Base-by-base conservation (phyloP, 2,888 invertebrate species). In the Mactromeris polynyma region DNA sequence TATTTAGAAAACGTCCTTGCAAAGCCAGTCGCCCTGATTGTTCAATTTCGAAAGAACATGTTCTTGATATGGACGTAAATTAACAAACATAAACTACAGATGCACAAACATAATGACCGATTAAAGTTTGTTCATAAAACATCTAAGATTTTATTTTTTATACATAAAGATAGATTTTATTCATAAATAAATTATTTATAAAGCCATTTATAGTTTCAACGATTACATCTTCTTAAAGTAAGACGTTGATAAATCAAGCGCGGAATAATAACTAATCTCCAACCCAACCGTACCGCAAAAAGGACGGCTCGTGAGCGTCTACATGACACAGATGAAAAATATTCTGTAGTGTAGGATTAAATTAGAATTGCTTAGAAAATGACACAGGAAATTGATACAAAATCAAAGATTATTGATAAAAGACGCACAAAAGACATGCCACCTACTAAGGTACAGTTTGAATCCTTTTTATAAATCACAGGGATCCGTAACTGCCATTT, bases 311-410 rank as follows among this genome's bases (percentile, higher is more conserved):
- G n/a, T 26, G 11, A 77, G 19, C 83, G n/a, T 77, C 40, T 77
- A 73, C 21, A 46, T 42, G 46, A 83, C 21, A 33, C 73, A 77
- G 83, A 83, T 33, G 73, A 33, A 26, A 77, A 73, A 42, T 31
- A 7, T 26, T 33, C 1, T 36, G 0, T 17, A 73, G n/a, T 51
- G 31, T 33, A 42, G 1, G 40, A 26, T 33, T 6, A 33, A 14
- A 42, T 17, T 33, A 33, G 0, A 31, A 4, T 54, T 51, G 33
- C 6, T 33, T 9, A 69, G 2, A 89, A 73, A 38, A 92, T 92
- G 92, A 92, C 92, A 51, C 92, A 92, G 85, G 90, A 88, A 64
- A 64, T 78, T n/a, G 86, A 89, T 36, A 77, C 58, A 82, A 89
- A 90, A 64, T 1, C 54, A n/a, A 89, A 83, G 83, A 17, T 78